Conservation (phyloP, 2,113 vertebrate genomes). For the Athene noctua region DNA sequence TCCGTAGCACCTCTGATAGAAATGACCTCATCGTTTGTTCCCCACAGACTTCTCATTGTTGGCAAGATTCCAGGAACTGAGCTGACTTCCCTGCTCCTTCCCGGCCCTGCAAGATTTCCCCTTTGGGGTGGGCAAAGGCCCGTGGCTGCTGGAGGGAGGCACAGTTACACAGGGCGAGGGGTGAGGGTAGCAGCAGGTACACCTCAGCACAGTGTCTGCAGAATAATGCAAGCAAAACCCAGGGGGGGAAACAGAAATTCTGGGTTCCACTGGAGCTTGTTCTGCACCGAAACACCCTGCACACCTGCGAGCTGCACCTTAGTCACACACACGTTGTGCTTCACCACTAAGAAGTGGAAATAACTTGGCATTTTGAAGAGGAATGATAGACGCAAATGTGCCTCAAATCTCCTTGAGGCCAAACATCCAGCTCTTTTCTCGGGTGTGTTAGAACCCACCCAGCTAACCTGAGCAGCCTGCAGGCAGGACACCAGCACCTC, state of each 20-base stretch:
- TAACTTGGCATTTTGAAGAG: neutral
- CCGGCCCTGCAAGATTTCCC: neutral
- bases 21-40: neutral
- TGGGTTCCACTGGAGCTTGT: neutral
- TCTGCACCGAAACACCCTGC: neutral
- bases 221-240: neutral
- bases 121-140: neutral
- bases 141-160: neutral
- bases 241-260: neutral
- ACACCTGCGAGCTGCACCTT: neutral
- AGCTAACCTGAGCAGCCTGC: neutral
- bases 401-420: neutral
- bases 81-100: neutral
- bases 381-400: accelerated
- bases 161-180: accelerated
- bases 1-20: neutral
- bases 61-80: neutral
- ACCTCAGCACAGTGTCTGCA: neutral
- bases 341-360: neutral
- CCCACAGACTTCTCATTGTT: neutral
- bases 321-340: neutral
- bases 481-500: neutral
- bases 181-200: neutral
- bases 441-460: accelerated
- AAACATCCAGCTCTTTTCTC: neutral